Evolutionary conservation across 2,113 vertebrate species (phyloP).

Genomic region (Phaethornis superciliosus): DNA sequence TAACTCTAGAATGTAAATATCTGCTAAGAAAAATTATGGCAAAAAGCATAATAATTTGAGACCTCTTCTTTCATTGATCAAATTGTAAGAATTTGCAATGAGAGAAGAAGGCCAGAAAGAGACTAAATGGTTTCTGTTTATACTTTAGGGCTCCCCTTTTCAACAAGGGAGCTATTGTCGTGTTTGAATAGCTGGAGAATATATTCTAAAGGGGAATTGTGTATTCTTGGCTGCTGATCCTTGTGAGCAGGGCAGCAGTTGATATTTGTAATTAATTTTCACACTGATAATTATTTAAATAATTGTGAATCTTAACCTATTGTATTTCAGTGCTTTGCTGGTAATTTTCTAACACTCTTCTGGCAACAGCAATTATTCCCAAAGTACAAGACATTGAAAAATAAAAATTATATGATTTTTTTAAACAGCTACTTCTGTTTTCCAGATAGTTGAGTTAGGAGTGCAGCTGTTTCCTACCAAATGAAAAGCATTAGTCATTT

Average conservation of each 20-base stretch:
- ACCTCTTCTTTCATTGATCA: background rate
- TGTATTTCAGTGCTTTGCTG: background rate
- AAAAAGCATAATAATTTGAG: background rate
- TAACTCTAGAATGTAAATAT: background rate
- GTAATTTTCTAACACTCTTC: background rate
- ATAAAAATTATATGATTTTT: background rate
- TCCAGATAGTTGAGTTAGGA: slow-evolving; percentile 4
- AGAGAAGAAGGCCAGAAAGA: background rate
- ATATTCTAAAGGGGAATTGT: background rate
- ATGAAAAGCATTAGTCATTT: slow-evolving; percentile 5
- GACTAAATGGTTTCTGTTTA: background rate
- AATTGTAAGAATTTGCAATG: background rate
- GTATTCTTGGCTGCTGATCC: background rate
- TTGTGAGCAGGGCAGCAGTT: background rate
- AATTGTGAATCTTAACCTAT: background rate
- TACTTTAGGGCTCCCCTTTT: background rate
- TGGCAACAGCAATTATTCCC: background rate
- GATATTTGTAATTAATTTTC: background rate
- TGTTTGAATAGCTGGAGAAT: background rate
- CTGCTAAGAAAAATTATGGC: background rate
- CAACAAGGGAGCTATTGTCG: background rate
- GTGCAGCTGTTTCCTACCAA: slow-evolving; percentile 22
- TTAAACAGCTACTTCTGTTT: slow-evolving; percentile 12
- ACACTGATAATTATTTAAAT: background rate
- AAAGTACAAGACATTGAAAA: background rate